Conservation (phyloP, 2,888 invertebrate species). For the Chrysolina oricalcia region DNA sequence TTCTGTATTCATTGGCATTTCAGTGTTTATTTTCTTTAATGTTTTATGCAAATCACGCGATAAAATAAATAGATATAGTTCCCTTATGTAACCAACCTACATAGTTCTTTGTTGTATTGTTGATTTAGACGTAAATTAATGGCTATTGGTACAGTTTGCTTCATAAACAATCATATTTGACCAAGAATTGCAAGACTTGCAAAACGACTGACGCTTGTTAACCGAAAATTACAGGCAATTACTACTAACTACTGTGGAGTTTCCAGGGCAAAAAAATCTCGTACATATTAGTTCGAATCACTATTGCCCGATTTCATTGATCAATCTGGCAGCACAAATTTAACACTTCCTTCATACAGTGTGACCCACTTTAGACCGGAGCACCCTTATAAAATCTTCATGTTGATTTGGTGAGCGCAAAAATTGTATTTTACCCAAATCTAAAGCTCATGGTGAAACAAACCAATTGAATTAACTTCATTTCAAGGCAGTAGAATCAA, state of each 20-base stretch:
- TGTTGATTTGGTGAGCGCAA: no score
- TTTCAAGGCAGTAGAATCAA: no score
- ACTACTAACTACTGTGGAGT: not conserved
- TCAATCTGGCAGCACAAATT: no score
- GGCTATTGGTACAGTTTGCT: constrained; percentile 17
- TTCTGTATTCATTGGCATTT: constrained; percentile 22
- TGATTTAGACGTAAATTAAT: constrained; percentile 20
- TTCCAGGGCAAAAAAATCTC: not conserved
- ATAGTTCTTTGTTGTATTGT: constrained; percentile 39
- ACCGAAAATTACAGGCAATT: not conserved
- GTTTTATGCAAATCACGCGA: constrained; percentile 36
- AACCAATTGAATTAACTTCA: no score
- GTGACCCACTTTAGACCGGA: no score
- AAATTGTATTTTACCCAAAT: no score
- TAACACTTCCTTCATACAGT: no score
- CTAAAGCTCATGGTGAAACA: no score
- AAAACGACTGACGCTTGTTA: constrained; percentile 1
- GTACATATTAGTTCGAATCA: not conserved
- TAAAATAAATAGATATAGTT: constrained; percentile 42
- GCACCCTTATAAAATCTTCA: no score
- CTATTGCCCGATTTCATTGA: not conserved
- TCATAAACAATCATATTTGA: constrained; percentile 7
- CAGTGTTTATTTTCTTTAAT: constrained; percentile 27
- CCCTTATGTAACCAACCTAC: constrained; percentile 42
- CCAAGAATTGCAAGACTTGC: constrained; percentile 11